Percentiles rank a stretch among this genome's conserved stretches.
Evolutionary conservation across 2,888 invertebrate species (phyloP).

Genomic region (Machimus atricapillus): DNA sequence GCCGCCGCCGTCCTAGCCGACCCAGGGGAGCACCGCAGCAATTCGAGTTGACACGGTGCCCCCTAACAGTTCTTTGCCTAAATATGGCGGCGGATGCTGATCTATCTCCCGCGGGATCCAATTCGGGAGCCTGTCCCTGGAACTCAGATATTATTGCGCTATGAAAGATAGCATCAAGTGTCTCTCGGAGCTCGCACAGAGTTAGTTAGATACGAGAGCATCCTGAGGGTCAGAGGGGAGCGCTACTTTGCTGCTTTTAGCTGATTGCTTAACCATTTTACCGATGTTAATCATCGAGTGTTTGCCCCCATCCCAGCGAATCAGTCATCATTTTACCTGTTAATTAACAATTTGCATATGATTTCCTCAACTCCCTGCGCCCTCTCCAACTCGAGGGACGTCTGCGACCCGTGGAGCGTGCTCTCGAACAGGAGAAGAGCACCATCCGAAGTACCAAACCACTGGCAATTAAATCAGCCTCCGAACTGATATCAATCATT

Average conservation of each 20-base stretch:
- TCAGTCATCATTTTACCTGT: slow-evolving; percentile 33
- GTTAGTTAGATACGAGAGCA: background rate
- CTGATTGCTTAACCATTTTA: slow-evolving; percentile 24
- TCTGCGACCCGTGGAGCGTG: background rate
- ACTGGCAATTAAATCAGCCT: slow-evolving; percentile 32
- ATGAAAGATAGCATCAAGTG: slow-evolving; percentile 38
- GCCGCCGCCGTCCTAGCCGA: background rate
- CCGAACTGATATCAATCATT: slow-evolving; percentile 37
- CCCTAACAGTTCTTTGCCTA: slow-evolving; percentile 39
- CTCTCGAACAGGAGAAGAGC: background rate
- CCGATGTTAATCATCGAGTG: slow-evolving; percentile 13
- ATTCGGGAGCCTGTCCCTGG: slow-evolving; percentile 44
- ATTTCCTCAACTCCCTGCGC: background rate
- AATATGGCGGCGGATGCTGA: slow-evolving; percentile 44
- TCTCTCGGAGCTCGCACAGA: background rate
- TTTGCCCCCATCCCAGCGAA: background rate
- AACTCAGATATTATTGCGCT: slow-evolving; percentile 37
- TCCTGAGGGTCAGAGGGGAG: background rate
- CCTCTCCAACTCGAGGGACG: background rate
- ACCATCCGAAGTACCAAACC: background rate
- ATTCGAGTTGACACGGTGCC: slow-evolving; percentile 24
- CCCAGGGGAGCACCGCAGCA: slow-evolving; percentile 28
- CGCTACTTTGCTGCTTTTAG: background rate
- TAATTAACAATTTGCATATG: slow-evolving; percentile 36
- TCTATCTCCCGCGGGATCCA: slow-evolving; percentile 39